phyloP scores from a whole-genome alignment of 23 tunicate genomes.

The Oikopleura vanhoeffeni region DNA sequence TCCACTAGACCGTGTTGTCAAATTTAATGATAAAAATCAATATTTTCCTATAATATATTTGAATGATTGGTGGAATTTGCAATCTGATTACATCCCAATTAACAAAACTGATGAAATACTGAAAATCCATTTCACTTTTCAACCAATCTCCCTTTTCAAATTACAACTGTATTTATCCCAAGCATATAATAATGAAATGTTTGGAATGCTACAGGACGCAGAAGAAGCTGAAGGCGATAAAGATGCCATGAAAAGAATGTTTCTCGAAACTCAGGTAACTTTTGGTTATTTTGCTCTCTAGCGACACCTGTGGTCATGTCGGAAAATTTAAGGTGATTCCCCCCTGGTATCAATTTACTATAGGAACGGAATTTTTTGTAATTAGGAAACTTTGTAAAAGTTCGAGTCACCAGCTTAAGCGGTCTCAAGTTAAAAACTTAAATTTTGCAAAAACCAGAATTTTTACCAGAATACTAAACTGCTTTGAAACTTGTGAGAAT shows the following conservation, averaged over 20 bases:
- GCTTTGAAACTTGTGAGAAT: too few species aligned
- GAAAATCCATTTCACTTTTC: conserved; percentile 33
- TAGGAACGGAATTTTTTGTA: too few species aligned
- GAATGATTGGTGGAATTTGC: conserved; percentile 76
- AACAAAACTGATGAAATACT: conserved; percentile 49
- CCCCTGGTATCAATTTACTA: too few species aligned
- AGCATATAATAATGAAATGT: conserved; percentile 58
- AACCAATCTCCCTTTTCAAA: conserved; percentile 14
- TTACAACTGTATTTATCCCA: conserved; percentile 81
- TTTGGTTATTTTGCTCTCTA: background rate
- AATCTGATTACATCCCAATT: conserved; percentile 59
- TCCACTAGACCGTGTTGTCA: conserved; percentile 17
- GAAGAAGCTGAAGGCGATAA: conserved; percentile 28
- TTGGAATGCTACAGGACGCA: conserved; percentile 29
- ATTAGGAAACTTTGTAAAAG: too few species aligned
- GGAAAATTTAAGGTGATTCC: too few species aligned
- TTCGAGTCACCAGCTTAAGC: too few species aligned
- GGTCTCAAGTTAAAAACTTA: too few species aligned
- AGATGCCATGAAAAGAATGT: conserved; percentile 20
- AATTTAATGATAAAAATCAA: conserved; percentile 16
- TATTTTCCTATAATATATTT: conserved; percentile 65
- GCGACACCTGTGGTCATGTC: too few species aligned
- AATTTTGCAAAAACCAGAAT: too few species aligned
- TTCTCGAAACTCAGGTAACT: background rate
- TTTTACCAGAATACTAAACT: too few species aligned